Conservation (phyloP, 2,113 vertebrate species). For the Meriones unguiculatus region DNA sequence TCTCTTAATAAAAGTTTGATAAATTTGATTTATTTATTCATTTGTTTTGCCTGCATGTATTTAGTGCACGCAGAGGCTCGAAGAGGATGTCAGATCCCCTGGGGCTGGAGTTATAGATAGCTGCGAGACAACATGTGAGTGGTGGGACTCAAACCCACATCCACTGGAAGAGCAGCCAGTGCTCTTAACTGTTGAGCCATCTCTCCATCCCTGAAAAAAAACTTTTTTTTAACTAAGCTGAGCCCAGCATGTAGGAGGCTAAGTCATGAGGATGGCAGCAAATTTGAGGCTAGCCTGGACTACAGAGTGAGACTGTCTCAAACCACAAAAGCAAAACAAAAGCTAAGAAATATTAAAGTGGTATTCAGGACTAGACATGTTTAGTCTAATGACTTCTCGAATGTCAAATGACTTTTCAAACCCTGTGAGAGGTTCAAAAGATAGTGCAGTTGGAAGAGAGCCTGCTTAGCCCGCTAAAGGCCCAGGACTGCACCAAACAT, state of each 20-base stretch:
- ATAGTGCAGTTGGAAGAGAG: too few relatives aligned
- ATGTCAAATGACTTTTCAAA: constrained; percentile 8
- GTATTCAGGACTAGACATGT: constrained; percentile 19
- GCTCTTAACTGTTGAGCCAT: background rate
- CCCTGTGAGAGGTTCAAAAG: background rate
- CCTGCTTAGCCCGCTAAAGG: background rate
- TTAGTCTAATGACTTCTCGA: constrained; percentile 4
- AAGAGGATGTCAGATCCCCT: background rate
- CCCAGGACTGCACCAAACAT: background rate
- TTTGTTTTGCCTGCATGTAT: background rate
- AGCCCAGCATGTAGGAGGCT: background rate
- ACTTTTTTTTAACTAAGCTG: background rate
- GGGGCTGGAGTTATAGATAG: background rate
- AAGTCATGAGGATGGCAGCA: background rate
- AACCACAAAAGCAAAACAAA: background rate
- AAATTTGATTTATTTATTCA: background rate
- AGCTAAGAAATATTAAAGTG: background rate
- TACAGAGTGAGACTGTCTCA: background rate
- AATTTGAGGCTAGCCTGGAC: background rate
- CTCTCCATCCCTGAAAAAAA: background rate
- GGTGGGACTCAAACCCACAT: background rate
- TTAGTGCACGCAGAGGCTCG: background rate
- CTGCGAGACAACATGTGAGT: background rate
- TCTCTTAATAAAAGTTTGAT: background rate
- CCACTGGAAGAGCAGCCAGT: background rate